Conservation (phyloP, 2,113 vertebrate genomes). For the Heliornis fulica region DNA sequence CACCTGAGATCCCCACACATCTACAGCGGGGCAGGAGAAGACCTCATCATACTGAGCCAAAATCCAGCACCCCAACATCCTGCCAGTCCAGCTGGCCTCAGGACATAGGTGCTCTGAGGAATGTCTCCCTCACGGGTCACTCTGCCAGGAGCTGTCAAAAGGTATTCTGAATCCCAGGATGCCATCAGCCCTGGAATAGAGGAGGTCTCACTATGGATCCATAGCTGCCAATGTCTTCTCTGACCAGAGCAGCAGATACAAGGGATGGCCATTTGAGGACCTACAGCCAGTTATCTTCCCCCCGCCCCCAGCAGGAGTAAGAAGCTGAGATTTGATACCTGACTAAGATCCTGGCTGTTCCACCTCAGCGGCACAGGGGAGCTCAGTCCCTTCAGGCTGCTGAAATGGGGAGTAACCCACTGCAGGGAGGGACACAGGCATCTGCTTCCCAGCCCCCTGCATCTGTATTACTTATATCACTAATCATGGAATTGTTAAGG, state of each 20-base stretch:
- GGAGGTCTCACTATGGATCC: background rate
- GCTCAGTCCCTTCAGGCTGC: background rate
- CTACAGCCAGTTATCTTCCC: background rate
- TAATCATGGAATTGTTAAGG: too few species aligned
- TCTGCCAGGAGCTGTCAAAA: background rate
- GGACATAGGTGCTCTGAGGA: background rate
- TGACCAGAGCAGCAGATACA: background rate
- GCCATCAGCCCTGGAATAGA: background rate
- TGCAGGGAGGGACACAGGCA: background rate
- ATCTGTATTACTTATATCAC: background rate
- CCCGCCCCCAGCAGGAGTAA: background rate
- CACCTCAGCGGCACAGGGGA: background rate
- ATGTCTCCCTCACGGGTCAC: background rate
- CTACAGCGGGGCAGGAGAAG: background rate
- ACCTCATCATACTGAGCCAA: background rate
- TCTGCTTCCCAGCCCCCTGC: background rate
- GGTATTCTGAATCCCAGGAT: background rate
- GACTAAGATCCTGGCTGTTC: background rate
- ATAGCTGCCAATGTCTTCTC: background rate
- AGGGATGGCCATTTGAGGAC: background rate
- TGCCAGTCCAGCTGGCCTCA: background rate
- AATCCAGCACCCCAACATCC: background rate
- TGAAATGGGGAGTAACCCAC: background rate
- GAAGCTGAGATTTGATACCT: background rate
- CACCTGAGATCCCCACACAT: background rate